Base-by-base conservation (phyloP, 2,797 vertebrate genomes). In the Hemibagrus guttatus region DNA sequence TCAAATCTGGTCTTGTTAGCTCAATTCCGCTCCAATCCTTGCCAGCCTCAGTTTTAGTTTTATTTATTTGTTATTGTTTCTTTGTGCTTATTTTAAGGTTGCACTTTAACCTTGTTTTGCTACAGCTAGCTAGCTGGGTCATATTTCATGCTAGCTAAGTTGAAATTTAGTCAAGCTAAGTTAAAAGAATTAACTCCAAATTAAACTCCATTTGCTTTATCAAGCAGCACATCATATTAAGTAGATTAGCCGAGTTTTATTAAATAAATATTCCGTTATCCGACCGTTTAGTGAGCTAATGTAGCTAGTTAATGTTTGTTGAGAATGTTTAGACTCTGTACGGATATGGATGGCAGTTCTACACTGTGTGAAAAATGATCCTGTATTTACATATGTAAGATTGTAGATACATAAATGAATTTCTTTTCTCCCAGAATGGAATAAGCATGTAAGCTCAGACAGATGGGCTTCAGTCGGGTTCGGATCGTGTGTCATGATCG, bases 401-500 rank as follows among this genome's bases (percentile, higher is more conserved):
- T 2, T 35, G 75, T 35, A 75, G 86, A 84, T 28, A 28, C 46
- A 54, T 23, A 16, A 74, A 87, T 84, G 1, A 58, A 58, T 78
- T 78, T 58, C 56, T 74, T 28, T 74, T 58, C 64, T 80, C 76
- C 2, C 59, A 61, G 46, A 59, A 49, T 28, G 16, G 49, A 61
- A 71, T 31, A 31, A 12, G 46, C 16, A 13, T 13, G 54, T n/a
- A 31, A 49, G 82, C 12, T 17, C 46, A 68, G 84, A 76, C 80
- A 16, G 71, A 88, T 69, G 64, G 42, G 42, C 23, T 52, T 39
- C 39, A 19, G 0, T 66, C 52, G 58, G 63, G 82, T 86, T 91
- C 78, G 63, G 28, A 90, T 91, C 66, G 64, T 89, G 90, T 79
- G 58, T 86, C 58, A 87, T 89, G 90, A 89, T 89, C n/a, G 86